Base-by-base conservation (phyloP, 2,113 vertebrate species). In the Myotis davidii region DNA sequence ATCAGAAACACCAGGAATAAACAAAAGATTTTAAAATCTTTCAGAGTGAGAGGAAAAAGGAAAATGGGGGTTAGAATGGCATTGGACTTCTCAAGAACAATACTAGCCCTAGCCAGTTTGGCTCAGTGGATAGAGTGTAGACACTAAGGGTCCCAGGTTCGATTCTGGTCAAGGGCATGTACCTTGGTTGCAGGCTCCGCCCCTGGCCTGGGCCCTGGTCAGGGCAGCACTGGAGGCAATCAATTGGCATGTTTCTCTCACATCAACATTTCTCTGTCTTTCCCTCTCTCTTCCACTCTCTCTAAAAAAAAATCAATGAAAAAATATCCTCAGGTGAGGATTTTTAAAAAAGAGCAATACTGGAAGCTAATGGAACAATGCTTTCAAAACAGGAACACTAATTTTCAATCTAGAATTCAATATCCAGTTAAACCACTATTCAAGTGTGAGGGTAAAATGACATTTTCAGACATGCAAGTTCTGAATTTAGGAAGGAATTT, bases 401-500 rank as follows among this genome's bases (percentile, higher is more conserved):
- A 81, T 85, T 96, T 96, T 96, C 67, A 88, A 42, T 77, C 34
- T 79, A 88, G 34, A 88, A 74, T 70, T 79, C 82, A 96, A 37
- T 64, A 90, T 21, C n/a, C n/a, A 92, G n/a, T 11, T 85, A 83
- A 94, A 90, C 45, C n/a, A 93, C 18, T 61, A 91, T 25, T 85
- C 72, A 95, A 81, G 61, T 39, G 8, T 74, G 64, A 45, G 13
- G 42, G 45, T 81, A 85, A 95, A 95, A 85, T 76, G 61, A 74
- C 42, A 88, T 85, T 91, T 94, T 79, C 59, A 96, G 42, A 82
- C 56, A 76, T 12, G 27, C 34, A 95, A 86, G 56, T 89, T 92
- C 67, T 78, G 69, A 90, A 87, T 84, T 94, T 39, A 83, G 54
- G 59, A 94, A 92, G 52, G 48, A 90, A 94, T 83, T 54, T 85